phyloP scores from a whole-genome alignment of 2,797 vertebrate species.

The Apodemus agrarius region DNA sequence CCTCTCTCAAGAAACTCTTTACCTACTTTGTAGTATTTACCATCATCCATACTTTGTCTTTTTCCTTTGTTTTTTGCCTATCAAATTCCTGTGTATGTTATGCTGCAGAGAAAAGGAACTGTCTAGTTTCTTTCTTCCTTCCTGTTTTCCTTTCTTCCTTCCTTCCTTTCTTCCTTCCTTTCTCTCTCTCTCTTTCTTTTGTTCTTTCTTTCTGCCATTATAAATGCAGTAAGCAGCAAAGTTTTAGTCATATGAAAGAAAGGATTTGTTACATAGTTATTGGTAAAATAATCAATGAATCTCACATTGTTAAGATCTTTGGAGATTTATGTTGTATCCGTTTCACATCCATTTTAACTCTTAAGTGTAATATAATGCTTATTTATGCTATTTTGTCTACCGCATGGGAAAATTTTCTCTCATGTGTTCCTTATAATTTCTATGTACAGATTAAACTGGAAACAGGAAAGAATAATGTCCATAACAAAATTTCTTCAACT shows the following conservation, averaged over 20 bases:
- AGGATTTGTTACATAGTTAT: neutral
- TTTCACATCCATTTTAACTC: conserved; percentile 22
- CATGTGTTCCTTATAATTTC: neutral
- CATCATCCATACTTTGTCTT: too few relatives aligned
- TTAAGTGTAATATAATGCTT: neutral
- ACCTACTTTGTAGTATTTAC: conserved; percentile 13
- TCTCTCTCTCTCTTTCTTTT: too few relatives aligned
- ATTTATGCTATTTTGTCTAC: conserved; percentile 19
- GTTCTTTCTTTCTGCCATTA: neutral
- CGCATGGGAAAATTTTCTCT: neutral
- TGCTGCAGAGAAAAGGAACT: neutral
- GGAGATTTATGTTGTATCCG: neutral
- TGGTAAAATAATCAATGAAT: neutral
- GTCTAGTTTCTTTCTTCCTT: neutral
- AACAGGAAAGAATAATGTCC: conserved; percentile 8
- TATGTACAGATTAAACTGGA: neutral
- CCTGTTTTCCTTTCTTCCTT: neutral
- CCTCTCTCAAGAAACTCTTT: neutral
- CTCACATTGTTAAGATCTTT: conserved; percentile 32
- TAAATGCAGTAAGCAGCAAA: neutral
- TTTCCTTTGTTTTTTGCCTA: too few relatives aligned
- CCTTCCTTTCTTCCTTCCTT: too few relatives aligned
- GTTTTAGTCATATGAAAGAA: neutral
- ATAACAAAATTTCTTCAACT: conserved; percentile 27
- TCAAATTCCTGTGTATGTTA: neutral